Base-by-base conservation (phyloP, 2,888 invertebrate genomes). In the Cotesia congregata region DNA sequence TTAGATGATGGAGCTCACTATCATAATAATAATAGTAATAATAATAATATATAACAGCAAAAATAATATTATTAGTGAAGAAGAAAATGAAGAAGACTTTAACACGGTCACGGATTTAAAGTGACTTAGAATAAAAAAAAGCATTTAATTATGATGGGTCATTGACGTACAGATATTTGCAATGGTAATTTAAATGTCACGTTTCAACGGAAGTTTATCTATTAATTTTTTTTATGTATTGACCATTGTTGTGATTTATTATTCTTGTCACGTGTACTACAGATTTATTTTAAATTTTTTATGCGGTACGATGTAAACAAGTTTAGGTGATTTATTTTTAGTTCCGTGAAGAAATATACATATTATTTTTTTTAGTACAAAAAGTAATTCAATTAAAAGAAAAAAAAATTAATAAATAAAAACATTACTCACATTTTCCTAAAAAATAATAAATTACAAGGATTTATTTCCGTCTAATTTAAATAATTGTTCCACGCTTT, bases 91-190 rank as follows among this genome's bases (percentile, higher is more conserved):
- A 61, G 12, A 70, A 20, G 20, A 41, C 50, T 6, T 67, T 67
- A 15, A 40, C 40, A 40, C 15, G 17, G 67, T 38, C 50, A 38
- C 30, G 30, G 30, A 30, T 30, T 30, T 30, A 30, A 30, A 67
- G 15, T 67, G n/a, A 40, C n/a, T n/a, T 41, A 40, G 5, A 67
- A 67, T 39, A 41, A 41, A 9, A 70, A 41, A 20, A 70, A 59
- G 20, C n/a, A 60, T 41, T 12, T 17, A 59, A 20, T 7, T 12
- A 9, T 61, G 39, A 62, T 17, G 62, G 62, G 71, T 62, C 62
- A 71, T 71, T 61, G 40, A 71, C 20, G 71, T 15, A 71, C 59
- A 39, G 17, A 7, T 9, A 71, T 71, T 71, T 39, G 39, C 71
- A 71, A 62, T 61, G 38, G 59, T 30, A 39, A 71, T 71, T 30